Percentiles rank a stretch among this genome's conserved stretches.
Evolutionary conservation across 2,888 invertebrate species (phyloP).

Genomic region (Lasiommata megera): DNA sequence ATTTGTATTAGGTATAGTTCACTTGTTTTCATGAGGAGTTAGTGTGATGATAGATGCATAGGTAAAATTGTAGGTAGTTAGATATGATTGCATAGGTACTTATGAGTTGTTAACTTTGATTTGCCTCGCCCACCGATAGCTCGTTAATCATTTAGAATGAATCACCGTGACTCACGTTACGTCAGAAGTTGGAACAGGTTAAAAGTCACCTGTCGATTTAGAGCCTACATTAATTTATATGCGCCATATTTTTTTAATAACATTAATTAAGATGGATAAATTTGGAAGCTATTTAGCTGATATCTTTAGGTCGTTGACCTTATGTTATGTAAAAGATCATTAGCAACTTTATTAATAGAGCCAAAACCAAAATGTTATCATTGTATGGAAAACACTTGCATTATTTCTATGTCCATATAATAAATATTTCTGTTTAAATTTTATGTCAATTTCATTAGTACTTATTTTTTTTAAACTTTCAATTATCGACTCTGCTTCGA

Average conservation of each 20-base stretch:
- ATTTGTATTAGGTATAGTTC: too few relatives aligned
- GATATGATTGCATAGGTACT: not conserved
- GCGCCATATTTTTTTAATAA: not conserved
- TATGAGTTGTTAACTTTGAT: not conserved
- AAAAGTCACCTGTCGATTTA: constrained; percentile 7
- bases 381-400: too few relatives aligned
- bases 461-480: too few relatives aligned
- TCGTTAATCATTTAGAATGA: constrained; percentile 4
- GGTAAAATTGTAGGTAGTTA: too few relatives aligned
- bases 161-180: constrained; percentile 1
- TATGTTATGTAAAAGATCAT: not conserved
- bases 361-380: too few relatives aligned
- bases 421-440: too few relatives aligned
- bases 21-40: too few relatives aligned
- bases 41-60: too few relatives aligned
- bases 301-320: not conserved
- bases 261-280: not conserved
- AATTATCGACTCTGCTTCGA: too few relatives aligned
- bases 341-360: too few relatives aligned
- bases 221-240: not conserved
- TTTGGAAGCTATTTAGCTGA: not conserved
- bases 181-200: constrained; percentile 6
- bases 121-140: constrained; percentile 9
- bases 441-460: too few relatives aligned
- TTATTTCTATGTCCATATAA: too few relatives aligned